Evolutionary conservation across 2,113 vertebrate genomes (phyloP).

Genomic region (Cochlearius cochlearius): DNA sequence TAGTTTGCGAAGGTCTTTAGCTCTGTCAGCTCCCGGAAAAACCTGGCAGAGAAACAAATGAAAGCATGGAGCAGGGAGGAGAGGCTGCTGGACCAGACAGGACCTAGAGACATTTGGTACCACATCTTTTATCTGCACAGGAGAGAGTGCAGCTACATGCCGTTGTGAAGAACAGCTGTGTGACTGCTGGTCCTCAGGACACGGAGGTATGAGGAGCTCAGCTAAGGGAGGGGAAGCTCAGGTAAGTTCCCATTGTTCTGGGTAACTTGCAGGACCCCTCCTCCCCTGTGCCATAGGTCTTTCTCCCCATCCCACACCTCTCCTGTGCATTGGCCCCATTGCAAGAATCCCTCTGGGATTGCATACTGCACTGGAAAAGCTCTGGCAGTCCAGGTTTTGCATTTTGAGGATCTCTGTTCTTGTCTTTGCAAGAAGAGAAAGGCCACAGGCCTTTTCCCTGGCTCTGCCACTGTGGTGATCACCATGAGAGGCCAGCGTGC

Average conservation of each 20-base stretch:
- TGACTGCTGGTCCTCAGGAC: not conserved
- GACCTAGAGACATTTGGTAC: accelerated
- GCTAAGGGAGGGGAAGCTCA: not conserved
- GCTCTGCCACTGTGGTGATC: not conserved
- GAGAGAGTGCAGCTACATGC: not conserved
- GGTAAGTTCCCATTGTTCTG: not conserved
- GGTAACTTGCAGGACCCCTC: not conserved
- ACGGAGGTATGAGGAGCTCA: not conserved
- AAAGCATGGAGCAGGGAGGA: accelerated
- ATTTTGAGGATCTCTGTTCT: not conserved
- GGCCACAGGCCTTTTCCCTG: not conserved
- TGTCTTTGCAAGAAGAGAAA: not conserved
- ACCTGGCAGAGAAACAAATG: constrained; percentile 69
- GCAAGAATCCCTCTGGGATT: not conserved
- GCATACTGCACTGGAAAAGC: not conserved
- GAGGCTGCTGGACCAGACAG: not conserved
- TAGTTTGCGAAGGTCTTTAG: constrained; percentile 95
- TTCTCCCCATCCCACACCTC: not conserved
- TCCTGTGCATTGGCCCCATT: accelerated
- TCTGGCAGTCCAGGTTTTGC: not conserved
- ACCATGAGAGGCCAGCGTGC: not conserved
- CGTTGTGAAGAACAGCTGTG: accelerated
- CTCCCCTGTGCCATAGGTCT: not conserved
- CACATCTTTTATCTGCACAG: not conserved
- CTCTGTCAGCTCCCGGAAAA: constrained; percentile 89